Conservation (phyloP, 2,888 invertebrate genomes). For the Campopleginae sp. region DNA sequence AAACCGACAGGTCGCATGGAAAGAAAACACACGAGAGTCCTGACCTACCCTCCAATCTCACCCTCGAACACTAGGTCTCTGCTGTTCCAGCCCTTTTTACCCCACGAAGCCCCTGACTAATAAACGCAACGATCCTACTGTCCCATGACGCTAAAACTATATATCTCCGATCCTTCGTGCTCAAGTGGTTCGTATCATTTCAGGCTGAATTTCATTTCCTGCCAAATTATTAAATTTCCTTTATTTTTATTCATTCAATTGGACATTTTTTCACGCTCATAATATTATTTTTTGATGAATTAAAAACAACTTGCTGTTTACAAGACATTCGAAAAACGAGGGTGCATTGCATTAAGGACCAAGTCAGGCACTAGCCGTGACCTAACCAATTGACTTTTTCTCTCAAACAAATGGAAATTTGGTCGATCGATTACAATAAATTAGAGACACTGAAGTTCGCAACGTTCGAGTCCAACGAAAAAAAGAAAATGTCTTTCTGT, state of each 20-base stretch:
- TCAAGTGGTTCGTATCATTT: conserved; percentile 22
- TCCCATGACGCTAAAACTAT: not conserved
- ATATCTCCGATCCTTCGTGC: conserved; percentile 13
- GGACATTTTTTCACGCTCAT: not conserved
- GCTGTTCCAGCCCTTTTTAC: conserved; percentile 35
- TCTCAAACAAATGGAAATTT: not conserved
- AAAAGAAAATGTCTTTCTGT: no score
- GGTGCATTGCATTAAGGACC: conserved; percentile 19
- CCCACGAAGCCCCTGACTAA: not conserved
- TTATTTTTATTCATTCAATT: conserved; percentile 11
- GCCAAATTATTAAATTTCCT: conserved; percentile 27
- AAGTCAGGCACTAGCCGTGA: conserved; percentile 56
- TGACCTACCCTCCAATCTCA: conserved; percentile 60
- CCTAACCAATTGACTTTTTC: conserved; percentile 28
- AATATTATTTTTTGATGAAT: not conserved
- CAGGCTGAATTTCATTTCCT: conserved; percentile 4
- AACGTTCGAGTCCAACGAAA: no score
- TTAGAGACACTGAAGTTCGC: no score
- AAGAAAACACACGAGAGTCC: conserved; percentile 33
- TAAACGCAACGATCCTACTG: not conserved
- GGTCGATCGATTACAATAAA: not conserved
- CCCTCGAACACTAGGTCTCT: conserved; percentile 53
- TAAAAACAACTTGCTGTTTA: not conserved
- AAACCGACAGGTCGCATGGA: not conserved
- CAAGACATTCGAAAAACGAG: not conserved